phyloP scores from a whole-genome alignment of 2,797 vertebrate genomes.

The Nannoperca australis region DNA sequence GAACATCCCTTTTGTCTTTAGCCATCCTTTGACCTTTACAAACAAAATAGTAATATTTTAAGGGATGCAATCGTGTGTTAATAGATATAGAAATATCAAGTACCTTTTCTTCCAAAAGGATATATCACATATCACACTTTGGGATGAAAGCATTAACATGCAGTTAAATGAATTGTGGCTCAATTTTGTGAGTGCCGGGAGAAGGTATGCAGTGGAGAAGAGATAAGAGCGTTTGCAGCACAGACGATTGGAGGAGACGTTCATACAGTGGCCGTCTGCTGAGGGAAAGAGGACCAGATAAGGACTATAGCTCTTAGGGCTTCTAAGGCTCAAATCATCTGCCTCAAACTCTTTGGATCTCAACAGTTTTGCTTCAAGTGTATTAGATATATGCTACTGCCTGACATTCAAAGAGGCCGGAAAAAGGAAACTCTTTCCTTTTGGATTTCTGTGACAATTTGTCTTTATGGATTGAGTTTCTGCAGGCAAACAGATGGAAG shows the following conservation, averaged over 20 bases:
- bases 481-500: constrained; percentile 71
- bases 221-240: constrained; percentile 71
- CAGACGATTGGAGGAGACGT: constrained; percentile 60
- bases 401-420: constrained; percentile 58
- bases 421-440: constrained; percentile 34
- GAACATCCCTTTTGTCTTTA: not conserved
- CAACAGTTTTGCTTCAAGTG: constrained; percentile 69
- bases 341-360: constrained; percentile 61
- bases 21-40: constrained; percentile 8
- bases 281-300: constrained; percentile 71
- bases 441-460: constrained; percentile 58
- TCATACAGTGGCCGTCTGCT: constrained; percentile 56
- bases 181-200: constrained; percentile 58
- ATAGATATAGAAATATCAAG: constrained; percentile 36
- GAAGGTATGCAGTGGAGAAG: constrained; percentile 53
- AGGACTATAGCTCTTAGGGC: constrained; percentile 67
- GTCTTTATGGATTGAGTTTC: constrained; percentile 58
- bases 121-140: constrained; percentile 56
- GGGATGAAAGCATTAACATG: constrained; percentile 58
- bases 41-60: constrained; percentile 15
- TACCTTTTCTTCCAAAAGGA: constrained; percentile 49
- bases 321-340: constrained; percentile 72
- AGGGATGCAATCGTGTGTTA: constrained; percentile 6
- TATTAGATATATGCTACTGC: constrained; percentile 66
- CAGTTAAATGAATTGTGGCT: constrained; percentile 64